These are phyloP conservation scores for Echinarachnius parma DNA, from an alignment of 53 echinoderm and acorn worm species.

Conservation along the genomic window DNA sequence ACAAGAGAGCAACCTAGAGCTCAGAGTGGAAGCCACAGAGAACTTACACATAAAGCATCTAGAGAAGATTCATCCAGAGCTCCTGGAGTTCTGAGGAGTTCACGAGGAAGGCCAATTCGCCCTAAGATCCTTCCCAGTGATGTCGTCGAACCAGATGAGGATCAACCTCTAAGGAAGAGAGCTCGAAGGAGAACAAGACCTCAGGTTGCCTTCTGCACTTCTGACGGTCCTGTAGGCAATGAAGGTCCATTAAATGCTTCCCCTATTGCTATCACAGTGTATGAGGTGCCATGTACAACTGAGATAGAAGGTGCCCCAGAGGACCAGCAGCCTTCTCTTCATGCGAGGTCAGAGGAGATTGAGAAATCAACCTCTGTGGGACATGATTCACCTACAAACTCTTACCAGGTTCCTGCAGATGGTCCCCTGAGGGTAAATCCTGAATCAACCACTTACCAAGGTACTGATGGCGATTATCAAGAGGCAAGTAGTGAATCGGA, in stretches of 20 bases:
- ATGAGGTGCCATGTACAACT: slow-evolving; percentile 19
- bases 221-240: too few relatives aligned
- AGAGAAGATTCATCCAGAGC: background rate
- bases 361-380: too few relatives aligned
- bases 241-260: too few relatives aligned
- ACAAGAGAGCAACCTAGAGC: too few relatives aligned
- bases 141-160: background rate
- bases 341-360: too few relatives aligned
- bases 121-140: slow-evolving; percentile 11
- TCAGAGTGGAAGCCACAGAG: background rate
- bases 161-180: background rate
- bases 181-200: background rate
- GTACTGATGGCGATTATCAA: background rate
- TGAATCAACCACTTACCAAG: background rate
- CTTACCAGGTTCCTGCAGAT: background rate
- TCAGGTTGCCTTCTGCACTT: background rate
- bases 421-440: background rate
- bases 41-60: background rate
- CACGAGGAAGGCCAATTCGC: slow-evolving; percentile 25
- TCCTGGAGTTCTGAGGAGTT: slow-evolving; percentile 10
- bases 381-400: too few relatives aligned
- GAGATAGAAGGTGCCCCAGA: background rate
- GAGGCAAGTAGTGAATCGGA: background rate
- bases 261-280: slow-evolving; percentile 16
- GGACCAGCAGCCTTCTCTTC: background rate